Percentiles rank a stretch among this genome's conserved stretches.
Evolutionary conservation across 2,797 vertebrate species (phyloP).

Genomic region (Hydrocynus forskahlii): DNA sequence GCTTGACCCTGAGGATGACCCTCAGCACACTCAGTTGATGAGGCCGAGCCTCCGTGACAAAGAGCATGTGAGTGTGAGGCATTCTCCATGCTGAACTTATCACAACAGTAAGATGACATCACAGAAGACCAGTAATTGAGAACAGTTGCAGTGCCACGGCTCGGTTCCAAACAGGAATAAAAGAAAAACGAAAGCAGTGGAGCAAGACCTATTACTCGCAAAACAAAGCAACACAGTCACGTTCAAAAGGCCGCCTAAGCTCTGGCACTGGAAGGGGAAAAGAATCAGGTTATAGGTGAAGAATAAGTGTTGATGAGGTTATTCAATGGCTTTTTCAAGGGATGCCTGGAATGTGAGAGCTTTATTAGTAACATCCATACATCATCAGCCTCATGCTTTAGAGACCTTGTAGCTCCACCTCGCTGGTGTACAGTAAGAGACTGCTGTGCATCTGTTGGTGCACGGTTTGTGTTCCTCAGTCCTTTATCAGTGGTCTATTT

Average conservation of each 20-base stretch:
- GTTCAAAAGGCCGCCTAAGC: background rate
- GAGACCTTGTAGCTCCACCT: too few species aligned
- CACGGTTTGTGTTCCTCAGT: too few species aligned
- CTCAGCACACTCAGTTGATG: conserved; percentile 44
- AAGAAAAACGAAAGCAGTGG: conserved; percentile 22
- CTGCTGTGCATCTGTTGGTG: too few species aligned
- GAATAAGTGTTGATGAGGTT: too few species aligned
- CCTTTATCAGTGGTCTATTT: too few species aligned
- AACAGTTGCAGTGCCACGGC: background rate
- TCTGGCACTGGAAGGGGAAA: too few species aligned
- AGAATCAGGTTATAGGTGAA: too few species aligned
- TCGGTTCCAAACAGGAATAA: background rate
- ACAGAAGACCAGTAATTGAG: conserved; percentile 18
- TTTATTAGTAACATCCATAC: too few species aligned
- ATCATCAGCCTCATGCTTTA: too few species aligned
- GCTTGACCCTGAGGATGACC: conserved; percentile 57
- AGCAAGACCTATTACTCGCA: background rate
- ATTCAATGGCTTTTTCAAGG: background rate
- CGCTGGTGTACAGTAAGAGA: too few species aligned
- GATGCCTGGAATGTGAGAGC: too few species aligned
- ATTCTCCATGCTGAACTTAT: conserved; percentile 23
- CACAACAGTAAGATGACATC: conserved; percentile 19
- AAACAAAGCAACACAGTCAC: background rate
- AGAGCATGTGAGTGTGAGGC: background rate
- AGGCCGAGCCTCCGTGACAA: conserved; percentile 24